phyloP scores from a whole-genome alignment of 1,140 invertebrate species.

The Anadara kagoshimensis region DNA sequence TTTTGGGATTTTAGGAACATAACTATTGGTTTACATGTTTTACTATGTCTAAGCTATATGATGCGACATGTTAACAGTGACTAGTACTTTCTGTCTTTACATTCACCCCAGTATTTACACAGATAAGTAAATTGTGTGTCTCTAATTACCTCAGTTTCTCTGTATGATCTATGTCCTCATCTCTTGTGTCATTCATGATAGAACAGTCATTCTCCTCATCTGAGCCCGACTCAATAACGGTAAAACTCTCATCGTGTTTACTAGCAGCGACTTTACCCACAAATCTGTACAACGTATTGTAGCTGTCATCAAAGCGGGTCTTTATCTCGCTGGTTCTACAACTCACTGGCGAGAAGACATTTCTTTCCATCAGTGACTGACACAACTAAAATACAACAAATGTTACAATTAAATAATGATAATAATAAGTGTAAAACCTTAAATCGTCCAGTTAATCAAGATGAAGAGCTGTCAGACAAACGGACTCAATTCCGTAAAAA shows the following conservation, averaged over 20 bases:
- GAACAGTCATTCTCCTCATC: constrained; percentile 43
- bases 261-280: constrained; percentile 39
- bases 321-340: constrained; percentile 47
- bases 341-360: constrained; percentile 65
- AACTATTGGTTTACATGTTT: too few relatives aligned
- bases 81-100: too few relatives aligned
- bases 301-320: constrained; percentile 68
- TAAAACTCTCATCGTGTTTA: constrained; percentile 38
- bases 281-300: constrained; percentile 67
- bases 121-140: too few relatives aligned
- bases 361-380: constrained; percentile 68
- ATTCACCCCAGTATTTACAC: too few relatives aligned
- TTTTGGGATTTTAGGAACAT: too few relatives aligned
- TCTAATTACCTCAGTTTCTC: constrained; percentile 14
- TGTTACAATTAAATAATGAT: not conserved
- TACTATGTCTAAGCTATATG: too few relatives aligned
- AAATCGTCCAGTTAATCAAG: too few relatives aligned
- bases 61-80: too few relatives aligned
- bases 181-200: constrained; percentile 34
- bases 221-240: constrained; percentile 35
- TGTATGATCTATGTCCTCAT: constrained; percentile 5
- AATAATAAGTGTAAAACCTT: not conserved
- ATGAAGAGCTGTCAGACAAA: too few relatives aligned
- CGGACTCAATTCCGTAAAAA: too few relatives aligned
- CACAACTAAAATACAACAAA: constrained; percentile 65